These are phyloP conservation scores for Anastrepha ludens DNA, from an alignment of 1,140 invertebrate genomes.

Conservation along the genomic window DNA sequence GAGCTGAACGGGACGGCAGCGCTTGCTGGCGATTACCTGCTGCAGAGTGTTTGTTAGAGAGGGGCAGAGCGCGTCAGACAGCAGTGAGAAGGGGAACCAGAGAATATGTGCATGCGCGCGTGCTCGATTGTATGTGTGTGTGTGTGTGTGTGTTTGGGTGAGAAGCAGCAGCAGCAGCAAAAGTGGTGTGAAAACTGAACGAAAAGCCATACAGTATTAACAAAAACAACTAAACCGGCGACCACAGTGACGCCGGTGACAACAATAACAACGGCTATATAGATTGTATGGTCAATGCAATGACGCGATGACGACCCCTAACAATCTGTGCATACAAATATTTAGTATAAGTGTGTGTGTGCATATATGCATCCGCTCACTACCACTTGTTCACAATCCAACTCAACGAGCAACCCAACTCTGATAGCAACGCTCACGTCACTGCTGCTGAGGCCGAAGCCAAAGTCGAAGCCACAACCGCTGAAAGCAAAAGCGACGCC, in stretches of 20 bases:
- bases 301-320: slow-evolving; percentile 20
- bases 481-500: slow-evolving; percentile 43
- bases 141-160: not conserved
- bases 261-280: not conserved
- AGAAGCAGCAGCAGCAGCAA: not conserved
- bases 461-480: not conserved
- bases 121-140: not conserved
- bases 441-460: not conserved
- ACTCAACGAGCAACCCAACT: not conserved
- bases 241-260: not conserved
- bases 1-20: slow-evolving; percentile 7
- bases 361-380: not conserved
- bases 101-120: not conserved
- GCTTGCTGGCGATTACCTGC: slow-evolving; percentile 25
- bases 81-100: not conserved
- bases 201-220: slow-evolving; percentile 4
- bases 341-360: not conserved
- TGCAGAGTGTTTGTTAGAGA: slow-evolving; percentile 4
- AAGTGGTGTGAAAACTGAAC: slow-evolving; percentile 19
- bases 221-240: not conserved
- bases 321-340: not conserved
- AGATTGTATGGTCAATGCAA: slow-evolving; percentile 10
- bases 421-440: not conserved
- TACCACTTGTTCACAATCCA: not conserved
- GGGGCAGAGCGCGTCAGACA: not conserved